These are phyloP conservation scores for Xestia rhomboidea DNA, from an alignment of 2,888 invertebrate genomes.

Conservation along the genomic window DNA sequence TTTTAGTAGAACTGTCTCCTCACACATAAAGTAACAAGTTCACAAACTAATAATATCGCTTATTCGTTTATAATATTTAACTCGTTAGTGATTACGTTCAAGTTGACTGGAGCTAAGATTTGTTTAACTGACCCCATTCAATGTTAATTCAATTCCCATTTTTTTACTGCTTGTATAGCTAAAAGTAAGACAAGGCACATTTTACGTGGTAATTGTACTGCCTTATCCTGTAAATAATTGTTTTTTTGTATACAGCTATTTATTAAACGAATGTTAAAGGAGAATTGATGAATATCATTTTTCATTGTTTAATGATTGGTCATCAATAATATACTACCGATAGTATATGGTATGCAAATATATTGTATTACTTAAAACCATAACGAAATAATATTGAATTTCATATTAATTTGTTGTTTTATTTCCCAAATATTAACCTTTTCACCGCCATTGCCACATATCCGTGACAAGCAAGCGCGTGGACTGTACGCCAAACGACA, in stretches of 20 bases:
- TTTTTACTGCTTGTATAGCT: slow-evolving; percentile 90
- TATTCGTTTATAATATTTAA: slow-evolving; percentile 88
- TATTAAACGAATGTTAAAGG: slow-evolving; percentile 90
- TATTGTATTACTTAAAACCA: slow-evolving; percentile 91
- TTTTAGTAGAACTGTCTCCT: slow-evolving; percentile 75
- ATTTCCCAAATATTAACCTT: slow-evolving; percentile 74
- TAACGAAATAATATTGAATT: slow-evolving; percentile 91
- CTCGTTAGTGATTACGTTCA: slow-evolving; percentile 87
- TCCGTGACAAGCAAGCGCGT: no score
- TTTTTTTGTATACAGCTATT: slow-evolving; percentile 91
- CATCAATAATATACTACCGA: slow-evolving; percentile 90
- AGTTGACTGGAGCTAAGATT: slow-evolving; percentile 87
- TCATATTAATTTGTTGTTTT: slow-evolving; percentile 87
- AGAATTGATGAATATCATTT: slow-evolving; percentile 89
- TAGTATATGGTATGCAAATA: slow-evolving; percentile 90
- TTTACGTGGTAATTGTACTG: slow-evolving; percentile 90
- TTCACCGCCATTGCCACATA: no score
- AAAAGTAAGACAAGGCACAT: slow-evolving; percentile 87
- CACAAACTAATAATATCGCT: slow-evolving; percentile 90
- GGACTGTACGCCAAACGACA: no score
- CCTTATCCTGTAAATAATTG: slow-evolving; percentile 91
- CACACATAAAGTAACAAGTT: slow-evolving; percentile 84
- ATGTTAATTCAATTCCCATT: slow-evolving; percentile 84
- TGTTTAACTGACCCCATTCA: slow-evolving; percentile 84
- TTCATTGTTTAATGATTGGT: slow-evolving; percentile 90